Conservation (phyloP, 2,888 invertebrate species). For the Pheosia tremula region DNA sequence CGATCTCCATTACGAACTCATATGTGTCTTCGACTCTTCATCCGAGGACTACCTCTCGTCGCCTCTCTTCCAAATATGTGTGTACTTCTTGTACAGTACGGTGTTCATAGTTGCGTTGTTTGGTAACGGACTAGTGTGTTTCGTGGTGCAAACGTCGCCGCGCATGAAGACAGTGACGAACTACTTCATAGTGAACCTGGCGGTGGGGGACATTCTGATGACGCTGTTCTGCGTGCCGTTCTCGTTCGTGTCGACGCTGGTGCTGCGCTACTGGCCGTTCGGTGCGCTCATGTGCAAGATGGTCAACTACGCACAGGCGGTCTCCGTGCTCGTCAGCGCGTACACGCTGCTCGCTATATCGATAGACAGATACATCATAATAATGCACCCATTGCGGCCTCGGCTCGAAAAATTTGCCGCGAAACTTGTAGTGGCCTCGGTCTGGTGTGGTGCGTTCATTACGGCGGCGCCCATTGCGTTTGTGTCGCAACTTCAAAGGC, state of each 20-base stretch:
- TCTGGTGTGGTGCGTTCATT: slow-evolving; percentile 90
- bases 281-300: slow-evolving; percentile 91
- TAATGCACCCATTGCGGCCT: slow-evolving; percentile 94
- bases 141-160: slow-evolving; percentile 92
- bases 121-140: slow-evolving; percentile 93
- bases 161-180: slow-evolving; percentile 97
- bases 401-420: slow-evolving; percentile 90
- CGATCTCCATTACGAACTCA: not conserved
- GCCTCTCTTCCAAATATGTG: slow-evolving; percentile 83
- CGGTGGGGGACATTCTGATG: slow-evolving; percentile 95
- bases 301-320: slow-evolving; percentile 92
- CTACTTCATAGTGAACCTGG: slow-evolving; percentile 95
- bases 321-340: slow-evolving; percentile 93
- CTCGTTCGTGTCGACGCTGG: slow-evolving; percentile 91
- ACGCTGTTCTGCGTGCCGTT: slow-evolving; percentile 96
- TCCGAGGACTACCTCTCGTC: not conserved
- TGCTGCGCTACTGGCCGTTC: slow-evolving; percentile 95
- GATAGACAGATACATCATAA: slow-evolving; percentile 94
- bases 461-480: slow-evolving; percentile 93
- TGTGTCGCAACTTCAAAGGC: slow-evolving; percentile 87
- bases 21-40: not conserved
- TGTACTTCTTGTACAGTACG: slow-evolving; percentile 89
- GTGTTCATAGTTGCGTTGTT: slow-evolving; percentile 89
- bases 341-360: slow-evolving; percentile 96
- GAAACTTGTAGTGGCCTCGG: slow-evolving; percentile 87